These are phyloP conservation scores for Tetrao urogallus DNA, from an alignment of 2,113 vertebrate genomes.

Conservation along the genomic window DNA sequence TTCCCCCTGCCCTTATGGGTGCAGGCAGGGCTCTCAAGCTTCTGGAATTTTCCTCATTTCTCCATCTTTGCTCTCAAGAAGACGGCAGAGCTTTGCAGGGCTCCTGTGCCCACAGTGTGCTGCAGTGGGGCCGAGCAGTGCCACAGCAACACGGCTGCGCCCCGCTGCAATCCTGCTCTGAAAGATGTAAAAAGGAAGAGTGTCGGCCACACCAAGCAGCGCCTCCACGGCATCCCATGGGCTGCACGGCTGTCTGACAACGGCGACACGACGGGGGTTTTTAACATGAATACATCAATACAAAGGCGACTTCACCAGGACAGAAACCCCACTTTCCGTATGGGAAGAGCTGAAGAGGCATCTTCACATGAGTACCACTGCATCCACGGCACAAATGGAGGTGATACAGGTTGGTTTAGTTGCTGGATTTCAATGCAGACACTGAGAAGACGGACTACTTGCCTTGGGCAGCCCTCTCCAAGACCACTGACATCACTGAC, in stretches of 20 bases:
- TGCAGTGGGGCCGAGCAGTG: accelerated
- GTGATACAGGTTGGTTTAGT: too few relatives aligned
- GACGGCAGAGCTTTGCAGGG: neutral
- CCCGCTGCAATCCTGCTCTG: neutral
- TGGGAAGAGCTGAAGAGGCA: neutral
- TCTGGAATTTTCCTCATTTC: neutral
- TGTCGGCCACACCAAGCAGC: neutral
- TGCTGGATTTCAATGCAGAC: neutral
- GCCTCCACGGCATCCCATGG: accelerated
- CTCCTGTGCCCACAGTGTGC: accelerated
- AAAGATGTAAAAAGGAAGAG: accelerated
- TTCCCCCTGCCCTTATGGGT: neutral
- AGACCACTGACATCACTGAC: accelerated
- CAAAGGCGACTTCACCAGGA: neutral
- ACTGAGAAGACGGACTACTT: accelerated
- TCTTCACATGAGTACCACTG: neutral
- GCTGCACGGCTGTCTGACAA: neutral
- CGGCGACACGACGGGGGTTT: accelerated
- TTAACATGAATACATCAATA: accelerated
- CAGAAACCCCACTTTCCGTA: neutral
- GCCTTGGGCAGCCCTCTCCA: neutral
- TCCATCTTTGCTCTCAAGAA: neutral
- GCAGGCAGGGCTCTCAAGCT: neutral
- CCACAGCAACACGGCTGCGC: neutral
- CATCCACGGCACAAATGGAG: accelerated